Evolutionary conservation across 1,140 invertebrate species (phyloP).

Genomic region (Acromyrmex charruanus): DNA sequence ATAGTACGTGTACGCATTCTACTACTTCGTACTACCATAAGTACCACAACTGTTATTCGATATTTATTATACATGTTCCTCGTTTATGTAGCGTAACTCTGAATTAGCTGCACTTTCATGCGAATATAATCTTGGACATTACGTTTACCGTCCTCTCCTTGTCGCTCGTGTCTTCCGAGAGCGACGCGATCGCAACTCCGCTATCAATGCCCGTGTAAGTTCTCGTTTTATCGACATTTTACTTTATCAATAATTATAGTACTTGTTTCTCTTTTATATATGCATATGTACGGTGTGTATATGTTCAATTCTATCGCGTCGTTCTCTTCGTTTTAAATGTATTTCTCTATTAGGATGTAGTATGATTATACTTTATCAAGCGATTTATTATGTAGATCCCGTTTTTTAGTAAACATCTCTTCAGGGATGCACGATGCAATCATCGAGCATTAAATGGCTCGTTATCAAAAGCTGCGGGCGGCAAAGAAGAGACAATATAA

Average conservation of each 20-base stretch:
- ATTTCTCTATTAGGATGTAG: neutral
- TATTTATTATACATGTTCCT: constrained; percentile 83
- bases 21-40: constrained; percentile 80
- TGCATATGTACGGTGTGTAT: neutral
- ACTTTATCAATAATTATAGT: neutral
- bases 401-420: neutral
- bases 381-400: constrained; percentile 6
- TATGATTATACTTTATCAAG: constrained; percentile 10
- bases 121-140: constrained; percentile 8
- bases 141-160: constrained; percentile 11
- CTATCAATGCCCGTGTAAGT: constrained; percentile 37
- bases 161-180: constrained; percentile 30
- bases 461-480: constrained; percentile 1
- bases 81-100: constrained; percentile 72
- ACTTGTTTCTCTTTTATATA: constrained; percentile 6
- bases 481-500: constrained; percentile 20
- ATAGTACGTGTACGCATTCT: constrained; percentile 80
- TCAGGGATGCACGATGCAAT: neutral
- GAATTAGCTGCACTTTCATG: constrained; percentile 43
- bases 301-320: neutral
- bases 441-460: neutral
- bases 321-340: constrained; percentile 29
- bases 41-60: constrained; percentile 79
- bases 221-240: constrained; percentile 6
- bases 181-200: neutral